Evolutionary conservation across 2,113 vertebrate genomes (phyloP).

Genomic region (Progne subis): DNA sequence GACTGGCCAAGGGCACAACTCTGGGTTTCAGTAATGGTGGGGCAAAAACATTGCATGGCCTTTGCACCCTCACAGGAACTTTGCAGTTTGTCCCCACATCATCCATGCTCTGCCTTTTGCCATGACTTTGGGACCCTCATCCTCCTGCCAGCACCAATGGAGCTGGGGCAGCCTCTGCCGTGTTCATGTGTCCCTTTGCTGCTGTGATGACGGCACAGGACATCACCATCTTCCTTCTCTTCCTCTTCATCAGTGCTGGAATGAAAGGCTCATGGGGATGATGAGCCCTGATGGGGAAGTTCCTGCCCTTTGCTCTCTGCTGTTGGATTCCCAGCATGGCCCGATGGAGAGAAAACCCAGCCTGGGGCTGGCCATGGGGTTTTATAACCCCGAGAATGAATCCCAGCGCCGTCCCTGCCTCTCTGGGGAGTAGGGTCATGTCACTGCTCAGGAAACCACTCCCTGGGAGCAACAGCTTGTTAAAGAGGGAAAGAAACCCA

Average conservation of each 20-base stretch:
- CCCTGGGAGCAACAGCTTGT: background rate
- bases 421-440: background rate
- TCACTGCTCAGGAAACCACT: constrained; percentile 25
- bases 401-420: background rate
- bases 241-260: background rate
- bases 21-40: background rate
- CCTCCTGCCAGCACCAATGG: background rate
- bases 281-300: background rate
- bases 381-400: constrained; percentile 52
- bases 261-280: background rate
- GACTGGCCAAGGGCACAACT: fast-evolving
- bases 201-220: background rate
- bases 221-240: background rate
- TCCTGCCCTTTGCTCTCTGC: background rate
- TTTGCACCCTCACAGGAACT: background rate
- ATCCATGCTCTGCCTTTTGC: background rate
- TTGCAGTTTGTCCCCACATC: background rate
- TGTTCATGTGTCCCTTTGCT: background rate
- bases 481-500: background rate
- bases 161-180: background rate
- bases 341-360: background rate
- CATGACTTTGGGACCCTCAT: background rate
- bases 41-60: fast-evolving
- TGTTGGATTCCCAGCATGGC: background rate
- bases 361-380: background rate